Evolutionary conservation across 2,113 vertebrate genomes (phyloP), one percentile per base, ranked within the genome.

Genomic region (Coryphaenoides rupestris): DNA sequence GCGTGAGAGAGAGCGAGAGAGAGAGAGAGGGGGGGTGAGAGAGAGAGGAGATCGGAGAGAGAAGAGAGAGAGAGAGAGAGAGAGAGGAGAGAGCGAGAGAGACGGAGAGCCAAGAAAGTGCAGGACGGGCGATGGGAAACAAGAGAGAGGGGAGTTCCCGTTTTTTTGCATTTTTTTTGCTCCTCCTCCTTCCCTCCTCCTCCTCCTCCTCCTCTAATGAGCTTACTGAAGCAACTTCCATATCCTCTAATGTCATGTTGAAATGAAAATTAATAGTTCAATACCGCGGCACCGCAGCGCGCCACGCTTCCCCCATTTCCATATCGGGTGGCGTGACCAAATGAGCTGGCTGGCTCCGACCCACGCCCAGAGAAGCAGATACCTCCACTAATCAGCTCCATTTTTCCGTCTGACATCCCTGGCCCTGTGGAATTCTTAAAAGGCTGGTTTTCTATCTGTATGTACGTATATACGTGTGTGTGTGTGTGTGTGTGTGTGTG

Each of bases 271-370:
- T 79, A 88, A 88, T 88, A 88, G 89, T 84, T 86, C 86, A 90
- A 85, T 89, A 82, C 75, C 68, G 84, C 56, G 74, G 73, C 80
- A 80, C 83, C 68, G 60, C 79, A 78, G 60, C 74, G 73, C 82
- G 78, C 85, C 72, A 83, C 58, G 81, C 85, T 73, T 87, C 88
- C 89, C 81, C 80, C 76, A 79, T 89, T 87, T 85, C 86, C 81
- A 80, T 89, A 90, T 92, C 84, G 58, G 76, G 85, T 91, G 85
- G 88, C 91, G 82, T 92, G 91, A 91, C 90, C 88, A 92, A 91
- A 92, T 78, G 84, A 87, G 86, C 77, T 81, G 58, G 60, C 60
- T 62, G 15, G 63, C 80, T 84, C 73, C 70, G 81, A 83, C 81
- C 69, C 60, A 84, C 69, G 82, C 76, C 78, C 76, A 77, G 79